Conservation (phyloP, 35 echinoderm and acorn worm genomes). For the Holothuria glaberrima region DNA sequence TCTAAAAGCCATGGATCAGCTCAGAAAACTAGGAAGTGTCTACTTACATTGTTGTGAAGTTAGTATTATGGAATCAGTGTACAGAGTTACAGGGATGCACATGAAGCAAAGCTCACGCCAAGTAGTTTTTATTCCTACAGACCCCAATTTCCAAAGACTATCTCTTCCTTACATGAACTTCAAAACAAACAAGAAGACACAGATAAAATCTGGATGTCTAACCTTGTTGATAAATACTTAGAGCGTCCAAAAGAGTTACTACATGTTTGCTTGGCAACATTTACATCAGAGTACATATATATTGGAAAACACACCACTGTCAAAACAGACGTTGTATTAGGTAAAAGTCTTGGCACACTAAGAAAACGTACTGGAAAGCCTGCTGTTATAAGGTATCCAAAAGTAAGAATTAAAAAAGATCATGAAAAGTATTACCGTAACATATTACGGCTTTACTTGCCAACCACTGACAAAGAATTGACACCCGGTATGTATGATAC, state of each 20-base stretch:
- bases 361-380: slow-evolving; percentile 22
- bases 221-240: slow-evolving; percentile 13
- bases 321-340: neutral
- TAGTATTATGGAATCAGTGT: slow-evolving; percentile 46
- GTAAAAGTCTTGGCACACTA: neutral
- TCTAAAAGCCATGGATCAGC: neutral
- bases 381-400: slow-evolving; percentile 32
- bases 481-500: neutral
- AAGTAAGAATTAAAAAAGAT: slow-evolving; percentile 13
- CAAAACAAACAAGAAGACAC: slow-evolving; percentile 25
- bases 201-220: slow-evolving; percentile 7
- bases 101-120: slow-evolving; percentile 50
- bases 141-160: slow-evolving; percentile 22
- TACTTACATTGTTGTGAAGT: slow-evolving; percentile 63
- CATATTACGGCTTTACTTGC: neutral
- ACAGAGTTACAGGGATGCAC: slow-evolving; percentile 49
- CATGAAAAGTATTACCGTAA: neutral
- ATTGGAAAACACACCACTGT: neutral
- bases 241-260: neutral
- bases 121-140: slow-evolving; percentile 48
- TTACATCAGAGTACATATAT: neutral
- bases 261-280: too few species aligned
- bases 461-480: neutral
- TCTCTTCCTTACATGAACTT: slow-evolving; percentile 13
- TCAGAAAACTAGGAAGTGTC: slow-evolving; percentile 41